A percentile compares a stretch with the other conserved stretches of the same genome.
Conservation (phyloP, 2,888 invertebrate genomes). For the Sinohyriopsis cumingii region DNA sequence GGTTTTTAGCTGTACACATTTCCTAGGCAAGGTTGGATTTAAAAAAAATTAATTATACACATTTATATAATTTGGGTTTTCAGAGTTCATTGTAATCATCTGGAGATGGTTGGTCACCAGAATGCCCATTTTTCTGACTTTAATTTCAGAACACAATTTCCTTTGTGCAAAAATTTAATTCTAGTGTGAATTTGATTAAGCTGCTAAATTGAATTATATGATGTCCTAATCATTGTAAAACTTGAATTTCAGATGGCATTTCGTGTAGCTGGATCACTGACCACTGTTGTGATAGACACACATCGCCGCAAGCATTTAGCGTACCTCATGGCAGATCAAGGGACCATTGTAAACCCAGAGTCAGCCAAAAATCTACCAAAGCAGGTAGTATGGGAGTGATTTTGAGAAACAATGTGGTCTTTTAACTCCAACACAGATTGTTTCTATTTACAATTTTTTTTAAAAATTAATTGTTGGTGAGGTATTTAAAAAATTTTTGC, state of each 20-base stretch:
- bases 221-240: background rate
- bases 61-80: no score
- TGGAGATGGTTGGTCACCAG: no score
- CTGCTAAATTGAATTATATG: no score
- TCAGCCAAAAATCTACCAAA: constrained; percentile 93
- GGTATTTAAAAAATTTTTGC: background rate
- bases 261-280: constrained; percentile 86
- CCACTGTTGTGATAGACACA: constrained; percentile 88
- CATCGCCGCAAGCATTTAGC: constrained; percentile 93
- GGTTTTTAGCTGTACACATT: no score
- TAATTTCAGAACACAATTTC: no score
- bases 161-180: no score
- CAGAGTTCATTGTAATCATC: no score
- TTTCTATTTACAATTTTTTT: background rate
- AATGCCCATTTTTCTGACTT: no score
- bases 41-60: no score
- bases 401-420: no score
- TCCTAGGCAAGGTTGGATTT: no score
- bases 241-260: constrained; percentile 76
- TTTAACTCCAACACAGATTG: background rate
- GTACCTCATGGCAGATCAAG: constrained; percentile 97
- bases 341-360: constrained; percentile 92
- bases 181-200: no score
- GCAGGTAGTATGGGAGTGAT: constrained; percentile 76
- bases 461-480: background rate